Evolutionary conservation across 2,888 invertebrate genomes (phyloP).

Genomic region (Merodon equestris): DNA sequence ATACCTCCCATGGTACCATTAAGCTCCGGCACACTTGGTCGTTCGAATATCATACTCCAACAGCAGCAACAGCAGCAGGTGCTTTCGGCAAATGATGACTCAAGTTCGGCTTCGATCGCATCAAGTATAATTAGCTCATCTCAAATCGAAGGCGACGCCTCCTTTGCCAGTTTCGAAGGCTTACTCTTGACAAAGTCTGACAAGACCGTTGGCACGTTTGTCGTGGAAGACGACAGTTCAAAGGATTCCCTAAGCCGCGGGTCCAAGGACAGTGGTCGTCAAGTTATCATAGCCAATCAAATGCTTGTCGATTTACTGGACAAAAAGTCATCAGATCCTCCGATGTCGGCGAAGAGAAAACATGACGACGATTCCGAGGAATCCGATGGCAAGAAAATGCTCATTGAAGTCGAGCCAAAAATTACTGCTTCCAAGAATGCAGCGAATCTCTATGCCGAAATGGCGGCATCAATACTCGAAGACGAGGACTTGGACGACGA

Average conservation of each 20-base stretch:
- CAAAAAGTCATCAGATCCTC: conserved; percentile 83
- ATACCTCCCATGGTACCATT: conserved; percentile 78
- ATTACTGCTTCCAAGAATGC: conserved; percentile 85
- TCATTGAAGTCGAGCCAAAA: conserved; percentile 69
- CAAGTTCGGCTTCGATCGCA: conserved; percentile 80
- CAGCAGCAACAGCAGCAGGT: conserved; percentile 55
- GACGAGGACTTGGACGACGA: conserved; percentile 84
- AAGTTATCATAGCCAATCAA: conserved; percentile 81
- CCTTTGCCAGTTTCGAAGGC: conserved; percentile 83
- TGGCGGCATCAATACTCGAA: conserved; percentile 90
- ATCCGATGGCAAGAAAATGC: conserved; percentile 62
- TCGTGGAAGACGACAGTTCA: conserved; percentile 81
- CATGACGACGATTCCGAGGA: conserved; percentile 70
- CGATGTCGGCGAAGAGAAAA: conserved; percentile 74
- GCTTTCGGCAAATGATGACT: conserved; percentile 68
- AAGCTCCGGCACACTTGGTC: conserved; percentile 72
- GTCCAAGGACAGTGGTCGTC: conserved; percentile 71
- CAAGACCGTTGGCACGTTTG: conserved; percentile 49
- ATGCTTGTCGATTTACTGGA: conserved; percentile 92
- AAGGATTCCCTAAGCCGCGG: conserved; percentile 78
- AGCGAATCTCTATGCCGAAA: conserved; percentile 90
- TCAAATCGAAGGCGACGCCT: conserved; percentile 81
- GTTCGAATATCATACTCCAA: conserved; percentile 58
- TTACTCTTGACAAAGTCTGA: conserved; percentile 81
- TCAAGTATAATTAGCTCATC: conserved; percentile 80